A percentile compares a stretch with the other conserved stretches of the same genome.
phyloP scores from a whole-genome alignment of 2,113 vertebrate species.

The Myiozetetes cayanensis region DNA sequence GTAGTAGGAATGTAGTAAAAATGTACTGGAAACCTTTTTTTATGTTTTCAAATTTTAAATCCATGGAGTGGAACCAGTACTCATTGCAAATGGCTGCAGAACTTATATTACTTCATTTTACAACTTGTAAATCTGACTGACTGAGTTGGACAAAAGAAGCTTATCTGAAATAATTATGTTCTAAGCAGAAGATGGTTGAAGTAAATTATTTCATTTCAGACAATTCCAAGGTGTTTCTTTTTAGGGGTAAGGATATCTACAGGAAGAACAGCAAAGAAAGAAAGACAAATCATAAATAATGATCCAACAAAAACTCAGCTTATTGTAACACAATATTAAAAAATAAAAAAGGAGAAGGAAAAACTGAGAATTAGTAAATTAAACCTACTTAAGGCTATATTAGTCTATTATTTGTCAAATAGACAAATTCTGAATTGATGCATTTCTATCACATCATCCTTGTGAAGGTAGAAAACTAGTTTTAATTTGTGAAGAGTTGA shows the following conservation, averaged over 20 bases:
- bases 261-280: background rate
- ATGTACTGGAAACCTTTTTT: background rate
- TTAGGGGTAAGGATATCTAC: background rate
- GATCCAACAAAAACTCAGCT: background rate
- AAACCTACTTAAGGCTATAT: background rate
- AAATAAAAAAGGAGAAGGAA: background rate
- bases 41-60: background rate
- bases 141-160: background rate
- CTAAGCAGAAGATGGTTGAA: background rate
- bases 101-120: background rate
- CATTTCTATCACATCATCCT: background rate
- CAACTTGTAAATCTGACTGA: background rate
- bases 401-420: background rate
- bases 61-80: background rate
- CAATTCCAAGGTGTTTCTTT: background rate
- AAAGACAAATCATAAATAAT: background rate
- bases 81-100: background rate
- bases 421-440: background rate
- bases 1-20: background rate
- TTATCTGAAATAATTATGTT: background rate
- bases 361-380: background rate
- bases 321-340: background rate
- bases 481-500: background rate
- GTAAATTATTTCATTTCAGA: background rate
- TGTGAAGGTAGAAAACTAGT: background rate